Evolutionary conservation across 2,113 vertebrate genomes (phyloP), one percentile per base, ranked within the genome.

Genomic region (Leiothrix lutea): DNA sequence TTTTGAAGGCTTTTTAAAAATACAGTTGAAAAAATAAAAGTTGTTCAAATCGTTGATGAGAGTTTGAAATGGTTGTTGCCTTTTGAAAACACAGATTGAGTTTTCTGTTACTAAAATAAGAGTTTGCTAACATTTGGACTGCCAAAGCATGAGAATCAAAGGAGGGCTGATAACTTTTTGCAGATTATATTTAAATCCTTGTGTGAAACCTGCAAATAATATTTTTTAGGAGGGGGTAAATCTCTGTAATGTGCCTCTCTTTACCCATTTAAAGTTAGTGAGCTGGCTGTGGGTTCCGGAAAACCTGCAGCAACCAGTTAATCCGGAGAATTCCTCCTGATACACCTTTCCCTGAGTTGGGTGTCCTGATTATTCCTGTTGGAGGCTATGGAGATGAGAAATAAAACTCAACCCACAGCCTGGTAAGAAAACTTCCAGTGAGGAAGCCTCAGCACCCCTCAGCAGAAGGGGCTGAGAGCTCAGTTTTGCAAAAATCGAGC

Each of bases 1-100:
- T 61, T n/a, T n/a, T 23, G 10, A 84, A 31, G 14, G 28, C 47
- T 81, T 78, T 31, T 4, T 3, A 38, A 57, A 66, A 69, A 65
- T 7, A 19, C 0, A 40, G 13, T 57, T 16, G 26, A 36, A 23
- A 66, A 62, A 88, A 36, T 7, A 42, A 36, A 70, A 81, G 57
- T 36, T 31, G 33, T 70, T 64, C 2, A 29, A 71, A 35, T 48
- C 0, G 0, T 60, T 54, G 26, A 8, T 14, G 28, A 51, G 69
- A 33, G 3, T 22, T 65, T 5, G 50, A 80, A 47, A 8, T 3
- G 5, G 11, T 40, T 13, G 60, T 29, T 75, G 29, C 31, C 26
- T 73, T 71, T 67, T 57, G 38, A 33, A 29, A 36, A 80, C 78
- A 3, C 40, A 53, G 51, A 25, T 2, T 57, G 29, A 11, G 10